A percentile compares a stretch with the other conserved stretches of the same genome.
These are phyloP conservation scores for Euphydryas editha DNA, from an alignment of 2,888 invertebrate genomes.

Conservation along the genomic window DNA sequence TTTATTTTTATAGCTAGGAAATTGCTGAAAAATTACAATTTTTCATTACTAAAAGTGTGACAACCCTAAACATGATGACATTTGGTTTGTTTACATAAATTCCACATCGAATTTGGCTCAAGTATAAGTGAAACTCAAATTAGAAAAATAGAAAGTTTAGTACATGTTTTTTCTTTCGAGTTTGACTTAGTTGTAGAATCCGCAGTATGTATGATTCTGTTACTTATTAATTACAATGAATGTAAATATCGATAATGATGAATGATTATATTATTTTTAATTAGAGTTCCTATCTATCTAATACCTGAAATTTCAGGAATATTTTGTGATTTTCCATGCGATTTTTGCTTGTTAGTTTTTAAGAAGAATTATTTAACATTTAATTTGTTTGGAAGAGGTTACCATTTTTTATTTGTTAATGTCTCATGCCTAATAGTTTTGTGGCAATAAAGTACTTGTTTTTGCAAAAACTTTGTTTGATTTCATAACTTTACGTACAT, in stretches of 20 bases:
- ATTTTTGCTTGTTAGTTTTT: background rate
- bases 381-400: background rate
- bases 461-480: constrained; percentile 5
- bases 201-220: constrained; percentile 3
- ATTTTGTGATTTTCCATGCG: constrained; percentile 1
- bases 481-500: background rate
- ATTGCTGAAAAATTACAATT: no score
- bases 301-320: constrained; percentile 3
- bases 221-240: background rate
- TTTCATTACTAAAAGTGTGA: no score
- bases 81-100: no score
- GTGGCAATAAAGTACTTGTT: constrained; percentile 1
- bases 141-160: constrained; percentile 1
- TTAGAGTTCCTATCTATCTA: constrained; percentile 1
- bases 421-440: no score
- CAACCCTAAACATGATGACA: no score
- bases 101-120: no score
- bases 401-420: no score
- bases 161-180: background rate
- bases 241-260: constrained; percentile 5
- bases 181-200: constrained; percentile 3
- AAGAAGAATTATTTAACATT: constrained; percentile 1
- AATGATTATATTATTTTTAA: constrained; percentile 5
- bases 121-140: background rate
- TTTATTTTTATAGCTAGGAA: no score